phyloP scores from a whole-genome alignment of 2,888 invertebrate species.

The Apodemia mormo region DNA sequence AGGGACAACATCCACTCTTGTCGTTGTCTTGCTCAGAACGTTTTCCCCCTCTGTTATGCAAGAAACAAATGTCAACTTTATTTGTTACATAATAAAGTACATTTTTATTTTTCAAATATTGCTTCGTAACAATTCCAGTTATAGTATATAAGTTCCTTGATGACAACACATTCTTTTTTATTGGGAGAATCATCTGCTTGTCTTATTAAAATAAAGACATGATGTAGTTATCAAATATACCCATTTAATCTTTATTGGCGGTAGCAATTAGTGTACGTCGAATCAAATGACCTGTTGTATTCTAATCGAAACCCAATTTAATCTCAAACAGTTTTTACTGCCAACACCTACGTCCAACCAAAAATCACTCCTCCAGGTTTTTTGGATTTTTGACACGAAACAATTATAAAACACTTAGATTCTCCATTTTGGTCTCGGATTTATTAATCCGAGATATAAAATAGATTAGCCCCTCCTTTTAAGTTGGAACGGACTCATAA shows the following conservation, averaged over 20 bases:
- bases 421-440: not conserved
- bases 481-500: not conserved
- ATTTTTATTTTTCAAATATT: too few species aligned
- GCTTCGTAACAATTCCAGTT: too few species aligned
- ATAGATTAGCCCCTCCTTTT: constrained; percentile 1
- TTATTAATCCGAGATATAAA: not conserved
- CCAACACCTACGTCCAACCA: constrained; percentile 3
- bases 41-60: too few species aligned
- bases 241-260: not conserved
- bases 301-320: not conserved
- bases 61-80: too few species aligned
- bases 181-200: too few species aligned
- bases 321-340: not conserved
- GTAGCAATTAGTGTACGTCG: not conserved
- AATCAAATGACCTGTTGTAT: not conserved
- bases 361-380: not conserved
- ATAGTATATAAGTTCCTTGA: too few species aligned
- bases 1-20: too few species aligned
- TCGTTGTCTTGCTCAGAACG: too few species aligned
- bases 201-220: too few species aligned
- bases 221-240: too few species aligned
- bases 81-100: too few species aligned
- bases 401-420: constrained; percentile 2
- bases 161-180: too few species aligned
- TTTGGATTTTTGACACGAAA: not conserved